Conservation (phyloP, 1,140 invertebrate genomes). For the Hyphantria cunea region DNA sequence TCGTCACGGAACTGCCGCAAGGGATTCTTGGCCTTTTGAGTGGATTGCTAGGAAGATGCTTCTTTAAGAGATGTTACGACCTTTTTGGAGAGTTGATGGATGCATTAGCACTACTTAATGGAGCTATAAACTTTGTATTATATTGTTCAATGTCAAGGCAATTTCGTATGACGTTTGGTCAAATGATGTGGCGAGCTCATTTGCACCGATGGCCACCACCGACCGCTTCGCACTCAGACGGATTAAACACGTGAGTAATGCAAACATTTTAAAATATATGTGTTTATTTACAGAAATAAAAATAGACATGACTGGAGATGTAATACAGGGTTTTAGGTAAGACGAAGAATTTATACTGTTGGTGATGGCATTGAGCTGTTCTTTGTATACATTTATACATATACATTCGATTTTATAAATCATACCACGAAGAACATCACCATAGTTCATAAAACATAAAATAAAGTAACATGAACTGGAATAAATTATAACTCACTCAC, state of each 20-base stretch:
- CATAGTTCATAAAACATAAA: too few relatives aligned
- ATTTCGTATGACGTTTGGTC: constrained; percentile 93
- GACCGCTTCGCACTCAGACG: constrained; percentile 62
- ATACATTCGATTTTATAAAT: too few relatives aligned
- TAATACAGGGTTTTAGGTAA: neutral
- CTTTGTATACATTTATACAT: too few relatives aligned
- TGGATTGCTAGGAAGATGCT: constrained; percentile 86
- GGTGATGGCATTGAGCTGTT: too few relatives aligned
- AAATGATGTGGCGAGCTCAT: constrained; percentile 85
- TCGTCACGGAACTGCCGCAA: constrained; percentile 94
- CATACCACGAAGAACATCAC: too few relatives aligned
- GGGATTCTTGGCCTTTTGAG: constrained; percentile 88
- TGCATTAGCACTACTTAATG: constrained; percentile 94
- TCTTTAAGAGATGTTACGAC: constrained; percentile 89
- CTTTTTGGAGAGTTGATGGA: constrained; percentile 95
- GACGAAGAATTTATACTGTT: neutral
- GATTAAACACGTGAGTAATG: constrained; percentile 64
- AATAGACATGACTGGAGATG: neutral
- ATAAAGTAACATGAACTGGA: too few relatives aligned
- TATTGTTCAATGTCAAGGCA: constrained; percentile 97
- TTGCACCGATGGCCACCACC: constrained; percentile 70
- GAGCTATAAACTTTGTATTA: constrained; percentile 95
- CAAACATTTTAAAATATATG: constrained; percentile 12
- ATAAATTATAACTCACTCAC: too few relatives aligned
- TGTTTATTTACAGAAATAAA: constrained; percentile 5